Conservation (phyloP, 1,140 invertebrate genomes). For the Ceratosolen fusciceps region DNA sequence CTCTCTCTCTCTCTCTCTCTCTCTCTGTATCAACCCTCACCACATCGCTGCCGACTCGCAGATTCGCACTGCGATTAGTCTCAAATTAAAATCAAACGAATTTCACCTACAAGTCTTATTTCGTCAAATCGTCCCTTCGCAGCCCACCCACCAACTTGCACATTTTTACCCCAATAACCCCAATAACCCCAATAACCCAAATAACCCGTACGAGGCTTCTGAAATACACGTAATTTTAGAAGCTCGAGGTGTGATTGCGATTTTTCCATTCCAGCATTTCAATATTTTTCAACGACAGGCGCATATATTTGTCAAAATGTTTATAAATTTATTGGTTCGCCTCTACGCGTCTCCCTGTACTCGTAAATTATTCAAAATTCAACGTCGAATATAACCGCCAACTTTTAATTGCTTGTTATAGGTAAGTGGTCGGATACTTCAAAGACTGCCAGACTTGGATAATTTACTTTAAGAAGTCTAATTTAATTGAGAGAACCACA, state of each 20-base stretch:
- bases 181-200: background rate
- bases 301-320: too few relatives aligned
- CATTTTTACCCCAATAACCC: background rate
- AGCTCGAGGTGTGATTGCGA: too few relatives aligned
- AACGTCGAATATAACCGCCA: conserved; percentile 29
- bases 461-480: conserved; percentile 51
- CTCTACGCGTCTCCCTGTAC: too few relatives aligned
- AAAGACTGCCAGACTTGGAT: conserved; percentile 42
- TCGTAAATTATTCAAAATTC: conserved; percentile 10
- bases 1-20: too few relatives aligned
- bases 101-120: too few relatives aligned
- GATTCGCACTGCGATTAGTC: conserved; percentile 29
- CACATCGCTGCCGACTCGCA: conserved; percentile 9
- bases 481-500: conserved; percentile 44
- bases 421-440: conserved; percentile 48
- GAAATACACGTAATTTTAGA: too few relatives aligned
- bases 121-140: background rate
- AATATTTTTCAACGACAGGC: too few relatives aligned
- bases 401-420: conserved; percentile 53
- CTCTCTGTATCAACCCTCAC: too few relatives aligned
- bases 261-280: too few relatives aligned
- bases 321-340: too few relatives aligned
- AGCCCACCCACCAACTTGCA: too few relatives aligned
- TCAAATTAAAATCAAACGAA: conserved; percentile 13
- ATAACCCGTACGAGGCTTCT: too few relatives aligned